Conservation (phyloP, 2,797 vertebrate genomes). For the Catostomus latipinnis region DNA sequence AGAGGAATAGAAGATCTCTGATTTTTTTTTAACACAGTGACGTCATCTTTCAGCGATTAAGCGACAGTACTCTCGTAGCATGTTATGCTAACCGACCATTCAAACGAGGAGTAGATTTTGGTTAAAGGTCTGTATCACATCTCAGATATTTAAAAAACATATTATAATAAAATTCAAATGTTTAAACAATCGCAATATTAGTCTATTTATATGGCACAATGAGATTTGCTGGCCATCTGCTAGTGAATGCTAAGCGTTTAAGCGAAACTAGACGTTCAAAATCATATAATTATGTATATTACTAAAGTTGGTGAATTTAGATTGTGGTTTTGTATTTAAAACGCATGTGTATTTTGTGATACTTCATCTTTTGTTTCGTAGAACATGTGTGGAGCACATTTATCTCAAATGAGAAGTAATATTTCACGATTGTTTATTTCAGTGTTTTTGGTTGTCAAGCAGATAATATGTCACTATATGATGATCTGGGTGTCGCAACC, state of each 20-base stretch:
- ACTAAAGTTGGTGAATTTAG: background rate
- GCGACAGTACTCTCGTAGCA: conserved; percentile 12
- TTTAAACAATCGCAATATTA: background rate
- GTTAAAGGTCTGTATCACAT: background rate
- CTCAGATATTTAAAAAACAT: background rate
- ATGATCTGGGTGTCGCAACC: conserved; percentile 80
- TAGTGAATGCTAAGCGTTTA: background rate
- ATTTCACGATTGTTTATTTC: background rate
- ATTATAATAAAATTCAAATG: background rate
- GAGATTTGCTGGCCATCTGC: background rate
- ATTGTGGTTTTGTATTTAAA: background rate
- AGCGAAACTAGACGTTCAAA: background rate
- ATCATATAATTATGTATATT: background rate
- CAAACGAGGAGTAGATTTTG: background rate
- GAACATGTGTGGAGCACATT: background rate
- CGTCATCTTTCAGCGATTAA: background rate
- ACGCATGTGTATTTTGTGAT: no score
- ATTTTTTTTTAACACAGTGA: background rate
- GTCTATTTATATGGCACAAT: background rate
- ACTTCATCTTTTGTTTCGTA: background rate
- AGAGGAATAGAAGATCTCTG: no score
- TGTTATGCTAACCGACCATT: conserved; percentile 17
- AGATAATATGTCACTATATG: conserved; percentile 77
- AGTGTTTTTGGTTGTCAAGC: background rate
- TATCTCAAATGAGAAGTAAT: no score